Evolutionary conservation across 2,888 invertebrate genomes (phyloP).

Genomic region (Heliconius ethilla): DNA sequence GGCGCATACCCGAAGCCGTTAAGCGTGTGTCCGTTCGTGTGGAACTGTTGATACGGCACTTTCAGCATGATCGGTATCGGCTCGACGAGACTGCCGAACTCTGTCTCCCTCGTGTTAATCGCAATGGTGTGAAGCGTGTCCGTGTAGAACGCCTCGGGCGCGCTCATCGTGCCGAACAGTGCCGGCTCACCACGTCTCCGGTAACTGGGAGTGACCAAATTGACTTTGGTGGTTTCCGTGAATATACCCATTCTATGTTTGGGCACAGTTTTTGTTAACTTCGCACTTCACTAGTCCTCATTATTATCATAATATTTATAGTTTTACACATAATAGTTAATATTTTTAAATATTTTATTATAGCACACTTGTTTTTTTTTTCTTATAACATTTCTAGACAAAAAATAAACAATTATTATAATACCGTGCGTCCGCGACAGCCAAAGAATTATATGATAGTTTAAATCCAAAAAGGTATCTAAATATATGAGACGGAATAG

Average conservation of each 20-base stretch:
- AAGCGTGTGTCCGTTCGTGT: conserved; percentile 55
- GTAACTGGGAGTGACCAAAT: conserved; percentile 70
- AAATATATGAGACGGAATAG: conserved; percentile 15
- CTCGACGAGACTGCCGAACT: conserved; percentile 71
- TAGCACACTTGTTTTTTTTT: conserved; percentile 11
- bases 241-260: conserved; percentile 79
- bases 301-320: conserved; percentile 47
- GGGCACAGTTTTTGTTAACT: conserved; percentile 59
- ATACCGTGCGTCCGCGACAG: conserved; percentile 54
- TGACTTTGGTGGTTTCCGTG: conserved; percentile 76
- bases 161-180: conserved; percentile 67
- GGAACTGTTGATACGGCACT: conserved; percentile 62
- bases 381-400: conserved; percentile 13
- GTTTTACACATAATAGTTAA: conserved; percentile 22
- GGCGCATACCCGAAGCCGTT: conserved; percentile 61
- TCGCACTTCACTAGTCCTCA: conserved; percentile 54
- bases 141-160: conserved; percentile 63
- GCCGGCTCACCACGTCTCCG: conserved; percentile 62
- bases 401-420: conserved; percentile 14
- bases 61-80: conserved; percentile 72
- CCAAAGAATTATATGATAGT: not conserved
- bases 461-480: conserved; percentile 18
- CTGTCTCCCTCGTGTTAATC: conserved; percentile 73
- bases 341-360: not conserved
- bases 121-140: conserved; percentile 72